These are phyloP conservation scores for Hemicordylus capensis DNA, from an alignment of 2,113 vertebrate species.

Conservation along the genomic window DNA sequence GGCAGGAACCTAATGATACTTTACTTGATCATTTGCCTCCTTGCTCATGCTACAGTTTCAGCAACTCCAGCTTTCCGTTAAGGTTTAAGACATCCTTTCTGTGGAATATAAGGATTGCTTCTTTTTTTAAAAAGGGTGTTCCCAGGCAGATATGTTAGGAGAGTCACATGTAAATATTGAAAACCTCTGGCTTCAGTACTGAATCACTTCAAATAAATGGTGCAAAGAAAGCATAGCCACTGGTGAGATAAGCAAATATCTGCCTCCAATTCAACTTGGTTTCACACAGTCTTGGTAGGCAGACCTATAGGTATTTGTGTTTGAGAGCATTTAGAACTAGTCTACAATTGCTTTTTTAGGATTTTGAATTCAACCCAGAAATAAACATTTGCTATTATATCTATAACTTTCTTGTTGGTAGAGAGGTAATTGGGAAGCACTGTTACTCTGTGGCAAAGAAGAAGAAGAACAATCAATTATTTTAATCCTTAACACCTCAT, in stretches of 20 bases:
- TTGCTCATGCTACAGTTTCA: too few species aligned
- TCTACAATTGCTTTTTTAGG: not conserved
- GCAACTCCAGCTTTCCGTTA: too few species aligned
- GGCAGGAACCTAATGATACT: too few species aligned
- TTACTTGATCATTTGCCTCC: too few species aligned
- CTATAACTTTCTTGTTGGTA: not conserved
- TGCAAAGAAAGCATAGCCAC: too few species aligned
- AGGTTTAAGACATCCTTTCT: too few species aligned
- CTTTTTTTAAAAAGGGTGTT: not conserved
- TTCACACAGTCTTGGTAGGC: not conserved
- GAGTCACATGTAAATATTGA: not conserved
- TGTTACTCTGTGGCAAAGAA: not conserved
- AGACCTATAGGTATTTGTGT: not conserved
- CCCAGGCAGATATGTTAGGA: not conserved
- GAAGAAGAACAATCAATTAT: not conserved
- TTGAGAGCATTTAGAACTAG: not conserved
- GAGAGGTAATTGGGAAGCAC: not conserved
- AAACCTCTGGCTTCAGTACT: not conserved
- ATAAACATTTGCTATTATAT: not conserved
- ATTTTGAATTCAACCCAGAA: not conserved
- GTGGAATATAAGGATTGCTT: too few species aligned
- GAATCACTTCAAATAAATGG: not conserved
- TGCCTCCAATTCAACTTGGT: not conserved
- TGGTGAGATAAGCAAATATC: not conserved
- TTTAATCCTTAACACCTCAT: not conserved